Evolutionary conservation across 1,140 invertebrate genomes (phyloP), one percentile per base, ranked within the genome.

Genomic region (Drosophila obscura): DNA sequence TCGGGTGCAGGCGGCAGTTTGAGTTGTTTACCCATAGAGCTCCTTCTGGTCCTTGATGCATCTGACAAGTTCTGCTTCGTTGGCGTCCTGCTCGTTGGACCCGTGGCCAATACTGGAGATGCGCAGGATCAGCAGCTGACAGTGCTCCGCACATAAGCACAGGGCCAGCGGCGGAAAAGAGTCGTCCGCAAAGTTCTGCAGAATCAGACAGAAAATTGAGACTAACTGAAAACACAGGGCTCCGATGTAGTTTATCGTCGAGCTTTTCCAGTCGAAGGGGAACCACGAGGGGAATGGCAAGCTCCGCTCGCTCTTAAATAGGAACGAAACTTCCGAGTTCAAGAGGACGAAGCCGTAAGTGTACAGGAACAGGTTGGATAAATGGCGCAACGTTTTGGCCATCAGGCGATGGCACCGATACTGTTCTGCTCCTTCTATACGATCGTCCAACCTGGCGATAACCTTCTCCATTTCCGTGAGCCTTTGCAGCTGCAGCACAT

Each of bases 21-120:
- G 31, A 4, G 8, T 0, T 39, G 35, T 7, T 4, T 61, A 90
- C 89, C 56, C 58, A 9, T 89, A 84, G 5, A 91, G 46, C 6
- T 55, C 28, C 8, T 83, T 43, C 5, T 91, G 89, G 63, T 91
- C 89, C 0, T 45, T 28, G 11, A 91, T 78, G 55, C 89, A 91
- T 1, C 26, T 9, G 4, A 67, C 53, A 1, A 80, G 65, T 0
- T 78, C 67, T 19, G 15, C 15, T 5, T 91, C 76, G 28, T 90
- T 90, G 4, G 22, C 43, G 0, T 15, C 16, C 13, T 26, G 49
- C 15, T 22, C 58, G 0, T 8, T 8, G 1, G 19, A 4, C 5
- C 59, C 62, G 55, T 78, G 55, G 11, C 85, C 85, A 4, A 90
- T 81, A 8, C 39, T 3, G 2, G 79, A 60, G 13, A 88, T 64